Evolutionary conservation across 2,888 invertebrate species (phyloP).

Genomic region (Urechis unicinctus): DNA sequence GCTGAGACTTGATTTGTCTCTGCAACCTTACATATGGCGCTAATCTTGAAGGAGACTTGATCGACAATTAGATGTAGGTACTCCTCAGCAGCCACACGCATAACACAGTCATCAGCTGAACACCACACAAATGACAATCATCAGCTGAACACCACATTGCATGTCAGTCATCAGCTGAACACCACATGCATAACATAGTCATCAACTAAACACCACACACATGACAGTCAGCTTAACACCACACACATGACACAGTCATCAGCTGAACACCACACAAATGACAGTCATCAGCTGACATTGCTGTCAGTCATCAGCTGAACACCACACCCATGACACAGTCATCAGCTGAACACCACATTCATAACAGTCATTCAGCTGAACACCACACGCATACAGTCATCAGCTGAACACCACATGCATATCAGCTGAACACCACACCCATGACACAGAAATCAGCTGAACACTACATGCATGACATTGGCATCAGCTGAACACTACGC

Average conservation of each 20-base stretch:
- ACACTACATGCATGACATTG: background rate
- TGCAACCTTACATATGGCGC: conserved; percentile 68
- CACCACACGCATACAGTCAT: too few relatives aligned
- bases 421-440: too few relatives aligned
- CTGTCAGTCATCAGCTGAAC: too few relatives aligned
- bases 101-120: conserved; percentile 59
- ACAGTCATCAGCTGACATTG: background rate
- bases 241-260: conserved; percentile 62
- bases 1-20: conserved; percentile 79
- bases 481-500: too few relatives aligned
- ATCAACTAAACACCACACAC: too few relatives aligned
- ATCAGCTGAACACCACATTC: too few relatives aligned
- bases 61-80: conserved; percentile 68
- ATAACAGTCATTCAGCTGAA: too few relatives aligned
- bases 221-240: too few relatives aligned
- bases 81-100: conserved; percentile 62
- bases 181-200: too few relatives aligned
- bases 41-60: conserved; percentile 66
- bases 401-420: too few relatives aligned
- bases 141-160: background rate
- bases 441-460: conserved; percentile 61
- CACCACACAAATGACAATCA: background rate
- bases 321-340: too few relatives aligned
- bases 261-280: conserved; percentile 46
- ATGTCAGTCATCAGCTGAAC: too few relatives aligned